Conservation (phyloP, 1,140 invertebrate genomes). For the Pinna nobilis region DNA sequence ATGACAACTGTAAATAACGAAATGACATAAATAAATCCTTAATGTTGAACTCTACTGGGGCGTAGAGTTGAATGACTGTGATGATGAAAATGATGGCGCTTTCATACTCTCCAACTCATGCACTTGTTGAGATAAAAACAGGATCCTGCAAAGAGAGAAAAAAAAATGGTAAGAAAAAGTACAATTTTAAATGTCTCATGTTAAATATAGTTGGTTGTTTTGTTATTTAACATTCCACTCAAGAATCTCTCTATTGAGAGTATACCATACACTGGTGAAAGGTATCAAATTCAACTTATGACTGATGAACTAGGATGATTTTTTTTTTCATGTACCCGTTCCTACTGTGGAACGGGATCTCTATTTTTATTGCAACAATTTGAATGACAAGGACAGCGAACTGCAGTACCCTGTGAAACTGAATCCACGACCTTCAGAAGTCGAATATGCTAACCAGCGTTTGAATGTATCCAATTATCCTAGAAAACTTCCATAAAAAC, state of each 20-base stretch:
- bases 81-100: conserved; percentile 31
- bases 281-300: neutral
- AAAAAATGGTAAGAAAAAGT: too few species aligned
- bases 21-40: too few species aligned
- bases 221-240: neutral
- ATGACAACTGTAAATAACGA: too few species aligned
- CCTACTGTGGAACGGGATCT: too few species aligned
- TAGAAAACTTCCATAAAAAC: too few species aligned
- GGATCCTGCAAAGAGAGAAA: conserved; percentile 25
- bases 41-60: conserved; percentile 5
- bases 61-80: conserved; percentile 8
- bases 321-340: neutral
- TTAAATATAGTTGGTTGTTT: neutral
- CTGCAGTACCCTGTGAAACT: too few species aligned
- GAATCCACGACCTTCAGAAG: too few species aligned
- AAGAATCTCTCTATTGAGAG: neutral
- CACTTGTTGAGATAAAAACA: conserved; percentile 43
- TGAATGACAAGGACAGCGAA: too few species aligned
- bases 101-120: conserved; percentile 41
- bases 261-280: neutral
- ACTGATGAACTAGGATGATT: neutral
- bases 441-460: too few species aligned
- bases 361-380: too few species aligned
- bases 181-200: too few species aligned
- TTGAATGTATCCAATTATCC: too few species aligned